These are phyloP conservation scores for Sebastes oblongus DNA, from an alignment of 2,797 vertebrate species.

Conservation along the genomic window DNA sequence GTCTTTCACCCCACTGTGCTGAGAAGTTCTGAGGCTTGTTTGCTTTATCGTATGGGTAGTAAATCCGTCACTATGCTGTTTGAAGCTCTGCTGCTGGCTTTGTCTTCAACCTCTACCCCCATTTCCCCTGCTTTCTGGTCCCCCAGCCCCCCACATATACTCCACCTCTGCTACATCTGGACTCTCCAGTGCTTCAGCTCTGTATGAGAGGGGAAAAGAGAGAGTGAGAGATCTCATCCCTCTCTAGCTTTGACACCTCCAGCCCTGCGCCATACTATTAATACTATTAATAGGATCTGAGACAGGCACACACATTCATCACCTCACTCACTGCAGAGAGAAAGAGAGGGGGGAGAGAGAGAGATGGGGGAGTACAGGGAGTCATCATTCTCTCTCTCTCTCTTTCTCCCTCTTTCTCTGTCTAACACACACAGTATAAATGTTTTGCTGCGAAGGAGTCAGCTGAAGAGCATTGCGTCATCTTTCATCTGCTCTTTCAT, in stretches of 20 bases:
- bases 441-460: conserved; percentile 40
- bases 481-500: conserved; percentile 41
- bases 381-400: conserved; percentile 24
- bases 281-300: conserved; percentile 81
- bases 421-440: conserved; percentile 30
- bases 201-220: conserved; percentile 18
- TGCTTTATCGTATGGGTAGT: conserved; percentile 58
- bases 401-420: neutral
- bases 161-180: conserved; percentile 61
- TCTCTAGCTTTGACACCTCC: conserved; percentile 64
- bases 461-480: conserved; percentile 43
- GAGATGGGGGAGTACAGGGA: conserved; percentile 25
- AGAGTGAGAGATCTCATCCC: conserved; percentile 54
- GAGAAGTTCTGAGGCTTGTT: conserved; percentile 44
- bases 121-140: conserved; percentile 14
- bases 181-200: conserved; percentile 30
- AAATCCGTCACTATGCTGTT: conserved; percentile 67
- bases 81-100: conserved; percentile 58
- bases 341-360: conserved; percentile 14
- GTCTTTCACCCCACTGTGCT: conserved; percentile 33
- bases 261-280: conserved; percentile 69
- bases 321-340: conserved; percentile 58
- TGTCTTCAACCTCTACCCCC: conserved; percentile 48
- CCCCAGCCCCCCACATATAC: conserved; percentile 2
- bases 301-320: conserved; percentile 73